Evolutionary conservation across 2,113 vertebrate genomes (phyloP).

Genomic region (Phalacrocorax pelagicus): DNA sequence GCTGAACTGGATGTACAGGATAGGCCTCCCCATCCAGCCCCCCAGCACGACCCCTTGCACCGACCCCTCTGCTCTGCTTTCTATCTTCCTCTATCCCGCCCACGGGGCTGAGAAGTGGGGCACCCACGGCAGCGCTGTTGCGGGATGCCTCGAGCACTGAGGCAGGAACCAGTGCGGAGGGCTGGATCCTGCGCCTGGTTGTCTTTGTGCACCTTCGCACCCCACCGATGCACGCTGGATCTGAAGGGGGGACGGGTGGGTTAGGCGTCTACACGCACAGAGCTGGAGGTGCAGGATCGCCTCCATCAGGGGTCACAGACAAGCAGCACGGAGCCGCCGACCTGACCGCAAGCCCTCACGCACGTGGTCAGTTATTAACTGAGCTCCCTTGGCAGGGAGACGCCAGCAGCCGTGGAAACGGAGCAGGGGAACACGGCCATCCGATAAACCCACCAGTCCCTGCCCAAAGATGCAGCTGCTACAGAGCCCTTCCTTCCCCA

Average conservation of each 20-base stretch:
- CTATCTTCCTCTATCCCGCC: neutral
- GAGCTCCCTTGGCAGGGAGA: fast-evolving
- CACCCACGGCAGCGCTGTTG: neutral
- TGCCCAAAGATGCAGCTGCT: neutral
- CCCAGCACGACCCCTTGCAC: neutral
- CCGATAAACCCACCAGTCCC: neutral
- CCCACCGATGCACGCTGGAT: neutral
- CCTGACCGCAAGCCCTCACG: neutral
- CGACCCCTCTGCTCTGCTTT: neutral
- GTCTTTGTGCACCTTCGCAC: neutral
- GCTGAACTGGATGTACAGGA: neutral
- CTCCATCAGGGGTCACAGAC: neutral
- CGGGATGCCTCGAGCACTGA: too few relatives aligned
- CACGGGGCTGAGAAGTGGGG: neutral
- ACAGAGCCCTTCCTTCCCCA: neutral
- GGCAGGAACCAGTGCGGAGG: neutral
- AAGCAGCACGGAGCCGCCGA: neutral
- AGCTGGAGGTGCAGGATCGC: neutral
- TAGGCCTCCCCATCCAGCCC: neutral
- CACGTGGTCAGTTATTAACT: neutral
- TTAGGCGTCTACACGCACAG: fast-evolving
- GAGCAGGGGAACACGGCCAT: neutral
- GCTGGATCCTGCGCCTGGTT: neutral
- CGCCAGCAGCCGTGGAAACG: neutral
- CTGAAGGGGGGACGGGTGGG: neutral